Evolutionary conservation across 2,888 invertebrate genomes (phyloP), one percentile per base, ranked within the genome.

Genomic region (Loripinus fragilis): DNA sequence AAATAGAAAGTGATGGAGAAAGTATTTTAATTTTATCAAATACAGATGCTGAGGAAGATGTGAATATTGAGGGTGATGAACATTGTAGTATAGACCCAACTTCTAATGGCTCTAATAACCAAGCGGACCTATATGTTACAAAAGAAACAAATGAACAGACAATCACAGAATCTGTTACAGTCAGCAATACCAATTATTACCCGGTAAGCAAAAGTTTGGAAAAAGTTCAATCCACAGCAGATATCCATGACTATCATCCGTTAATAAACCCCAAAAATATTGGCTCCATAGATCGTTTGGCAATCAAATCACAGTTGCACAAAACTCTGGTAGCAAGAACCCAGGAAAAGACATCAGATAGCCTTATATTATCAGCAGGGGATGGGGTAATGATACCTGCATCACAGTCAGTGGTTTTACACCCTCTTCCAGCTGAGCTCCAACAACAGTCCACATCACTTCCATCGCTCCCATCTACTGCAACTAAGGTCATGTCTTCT

Each of bases 361-460:
- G 33, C 33, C 28, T 55, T 28, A 2, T 60, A 7, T 12, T 60
- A 12, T 12, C 23, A 33, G 33, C 60, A 60, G 33, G 30, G 3
- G 15, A 2, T 17, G n/a, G 33, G 2, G 17, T 33, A 33, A 7
- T 55, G 1, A 25, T 55, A 23, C 28, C 55, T 28, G 25, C 15
- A 7, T 28, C 55, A 2, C 55, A 55, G 28, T 5, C 85, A 33
- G 74, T 83, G 50, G 80, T 83, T 0, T 69, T 86, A n/a, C 77
- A 78, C 28, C 82, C 86, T 17, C 76, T 84, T 28, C 78, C 80
- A 28, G 50, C 60, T 17, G 86, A 87, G 7, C 12, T 38, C 7
- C 60, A 60, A 28, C 30, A 60, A 33, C 25, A 23, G 8, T 60
- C 60, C 7, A 33, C 30, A 15, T 20, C 60, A 12, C 2, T 2